A percentile compares a stretch with the other conserved stretches of the same genome.
Conservation (phyloP, 2,113 vertebrate genomes). For the Eulemur macaco region DNA sequence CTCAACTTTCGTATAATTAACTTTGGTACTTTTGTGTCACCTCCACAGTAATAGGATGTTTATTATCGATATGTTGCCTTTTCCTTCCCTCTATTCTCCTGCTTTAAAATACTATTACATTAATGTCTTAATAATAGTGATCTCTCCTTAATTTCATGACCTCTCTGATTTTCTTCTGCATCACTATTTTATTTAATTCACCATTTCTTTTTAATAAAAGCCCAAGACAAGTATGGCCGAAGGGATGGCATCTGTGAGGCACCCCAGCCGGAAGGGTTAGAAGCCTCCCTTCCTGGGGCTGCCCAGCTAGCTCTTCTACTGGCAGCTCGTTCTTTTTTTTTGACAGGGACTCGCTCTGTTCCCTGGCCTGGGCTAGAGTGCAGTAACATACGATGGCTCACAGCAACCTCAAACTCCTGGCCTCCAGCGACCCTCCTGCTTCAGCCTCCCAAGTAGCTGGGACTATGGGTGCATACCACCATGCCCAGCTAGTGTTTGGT, state of each 20-base stretch:
- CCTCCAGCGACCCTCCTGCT: too few relatives aligned
- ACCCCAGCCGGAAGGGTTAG: not conserved
- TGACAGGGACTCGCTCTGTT: too few relatives aligned
- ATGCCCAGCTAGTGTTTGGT: too few relatives aligned
- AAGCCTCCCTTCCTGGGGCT: too few relatives aligned
- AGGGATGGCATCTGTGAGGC: rapidly evolving
- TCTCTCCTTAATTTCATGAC: not conserved
- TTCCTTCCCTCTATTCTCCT: not conserved
- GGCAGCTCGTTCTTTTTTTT: too few relatives aligned
- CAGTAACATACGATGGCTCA: too few relatives aligned
- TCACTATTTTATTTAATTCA: not conserved
- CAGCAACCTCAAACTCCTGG: too few relatives aligned
- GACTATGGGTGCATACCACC: too few relatives aligned
- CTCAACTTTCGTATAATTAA: not conserved
- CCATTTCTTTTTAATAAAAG: not conserved
- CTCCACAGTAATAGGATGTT: not conserved
- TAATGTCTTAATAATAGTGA: not conserved
- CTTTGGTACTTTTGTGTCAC: not conserved
- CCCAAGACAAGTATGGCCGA: not conserved
- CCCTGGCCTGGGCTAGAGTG: too few relatives aligned
- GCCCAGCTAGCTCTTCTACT: not conserved
- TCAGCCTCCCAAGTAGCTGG: too few relatives aligned
- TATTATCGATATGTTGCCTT: not conserved
- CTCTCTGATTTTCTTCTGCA: not conserved
- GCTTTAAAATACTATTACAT: not conserved